These are phyloP conservation scores for Orycteropus afer DNA, from an alignment of 2,113 vertebrate genomes.

Conservation along the genomic window DNA sequence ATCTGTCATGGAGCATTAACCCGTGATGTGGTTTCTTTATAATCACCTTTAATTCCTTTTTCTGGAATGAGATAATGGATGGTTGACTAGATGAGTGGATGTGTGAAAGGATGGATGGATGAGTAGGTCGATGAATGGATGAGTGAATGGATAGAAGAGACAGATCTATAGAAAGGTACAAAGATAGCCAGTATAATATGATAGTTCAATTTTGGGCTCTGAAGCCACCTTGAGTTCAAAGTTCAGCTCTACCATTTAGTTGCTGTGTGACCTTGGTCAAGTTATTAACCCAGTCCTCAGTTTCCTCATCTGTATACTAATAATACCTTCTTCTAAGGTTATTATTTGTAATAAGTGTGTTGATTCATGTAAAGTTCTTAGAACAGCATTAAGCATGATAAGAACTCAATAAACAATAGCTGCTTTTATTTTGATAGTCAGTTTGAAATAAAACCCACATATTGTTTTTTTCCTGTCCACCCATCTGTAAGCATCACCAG, in stretches of 20 bases:
- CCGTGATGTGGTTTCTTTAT: neutral
- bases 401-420: neutral
- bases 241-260: neutral
- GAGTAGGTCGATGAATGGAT: neutral
- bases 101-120: too few species aligned
- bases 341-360: neutral
- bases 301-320: neutral
- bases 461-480: neutral
- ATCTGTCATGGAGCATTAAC: neutral
- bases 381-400: neutral
- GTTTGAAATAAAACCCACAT: constrained; percentile 23
- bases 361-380: neutral
- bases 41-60: neutral
- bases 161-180: constrained; percentile 4
- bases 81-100: neutral
- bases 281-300: neutral
- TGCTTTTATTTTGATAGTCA: constrained; percentile 39
- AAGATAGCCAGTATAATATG: neutral
- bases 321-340: neutral
- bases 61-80: constrained; percentile 1
- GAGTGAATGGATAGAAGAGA: neutral
- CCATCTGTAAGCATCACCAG: neutral
- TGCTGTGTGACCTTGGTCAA: neutral
- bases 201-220: neutral
- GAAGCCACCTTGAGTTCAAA: neutral